A percentile compares a stretch with the other conserved stretches of the same genome.
These are phyloP conservation scores for Slavum lentiscoides DNA, from an alignment of 2,888 invertebrate species.

Conservation along the genomic window DNA sequence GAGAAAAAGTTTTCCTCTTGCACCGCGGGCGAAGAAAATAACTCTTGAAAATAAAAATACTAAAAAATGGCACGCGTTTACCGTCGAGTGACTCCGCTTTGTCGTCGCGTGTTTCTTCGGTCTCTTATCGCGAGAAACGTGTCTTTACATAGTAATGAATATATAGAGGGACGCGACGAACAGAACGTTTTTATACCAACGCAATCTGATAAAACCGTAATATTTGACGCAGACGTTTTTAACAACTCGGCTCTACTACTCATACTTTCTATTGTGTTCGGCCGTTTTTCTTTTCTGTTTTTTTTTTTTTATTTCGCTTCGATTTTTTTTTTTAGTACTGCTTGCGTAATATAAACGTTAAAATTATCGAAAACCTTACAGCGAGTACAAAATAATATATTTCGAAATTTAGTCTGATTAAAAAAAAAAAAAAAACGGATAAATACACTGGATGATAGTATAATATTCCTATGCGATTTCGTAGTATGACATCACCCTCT, in stretches of 20 bases:
- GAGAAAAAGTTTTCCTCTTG: too few species aligned
- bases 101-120: background rate
- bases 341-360: background rate
- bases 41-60: too few species aligned
- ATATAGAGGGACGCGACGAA: too few species aligned
- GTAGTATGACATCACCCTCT: too few species aligned
- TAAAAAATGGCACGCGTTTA: too few species aligned
- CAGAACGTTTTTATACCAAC: too few species aligned
- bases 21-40: too few species aligned
- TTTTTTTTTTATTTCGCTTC: too few species aligned
- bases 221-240: background rate
- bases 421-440: background rate
- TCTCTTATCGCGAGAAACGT: background rate
- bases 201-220: background rate
- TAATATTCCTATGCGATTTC: too few species aligned
- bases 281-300: background rate
- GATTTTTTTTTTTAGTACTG: too few species aligned
- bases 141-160: conserved; percentile 22
- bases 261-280: conserved; percentile 1
- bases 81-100: background rate
- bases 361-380: background rate
- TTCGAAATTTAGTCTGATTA: background rate
- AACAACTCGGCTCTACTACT: too few species aligned
- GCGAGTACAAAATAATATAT: background rate
- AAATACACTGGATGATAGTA: too few species aligned